Conservation (phyloP, 2,797 vertebrate species). For the Urocyon cinereoargenteus region DNA sequence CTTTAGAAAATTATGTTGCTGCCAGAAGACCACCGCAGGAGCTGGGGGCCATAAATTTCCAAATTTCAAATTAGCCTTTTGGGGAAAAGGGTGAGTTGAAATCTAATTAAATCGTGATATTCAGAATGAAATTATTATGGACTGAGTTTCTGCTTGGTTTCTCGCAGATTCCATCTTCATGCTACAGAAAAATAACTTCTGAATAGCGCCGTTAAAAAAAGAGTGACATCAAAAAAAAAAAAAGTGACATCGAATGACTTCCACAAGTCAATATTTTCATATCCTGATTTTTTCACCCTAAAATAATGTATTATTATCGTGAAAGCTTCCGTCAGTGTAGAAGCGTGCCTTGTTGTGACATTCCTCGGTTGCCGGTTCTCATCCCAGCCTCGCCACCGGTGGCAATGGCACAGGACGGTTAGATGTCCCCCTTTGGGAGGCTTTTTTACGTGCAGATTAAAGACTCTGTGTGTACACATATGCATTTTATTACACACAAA, state of each 20-base stretch:
- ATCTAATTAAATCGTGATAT: not conserved
- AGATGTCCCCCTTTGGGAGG: not conserved
- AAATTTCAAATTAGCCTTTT: not conserved
- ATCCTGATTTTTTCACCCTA: not conserved
- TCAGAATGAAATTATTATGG: not conserved
- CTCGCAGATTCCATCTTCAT: not conserved
- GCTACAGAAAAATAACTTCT: not conserved
- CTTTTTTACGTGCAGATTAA: not conserved
- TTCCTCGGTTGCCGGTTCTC: too few species aligned
- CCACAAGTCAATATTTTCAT: not conserved
- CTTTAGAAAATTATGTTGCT: not conserved
- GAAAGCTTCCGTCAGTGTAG: not conserved
- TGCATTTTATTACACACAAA: fast-evolving
- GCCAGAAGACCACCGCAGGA: not conserved
- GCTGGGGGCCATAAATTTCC: not conserved
- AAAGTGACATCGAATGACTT: not conserved
- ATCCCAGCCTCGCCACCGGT: not conserved
- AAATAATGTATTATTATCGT: not conserved
- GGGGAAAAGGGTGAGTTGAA: not conserved
- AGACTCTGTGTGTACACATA: not conserved
- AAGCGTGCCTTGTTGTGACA: not conserved
- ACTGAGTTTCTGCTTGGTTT: not conserved
- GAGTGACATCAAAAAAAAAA: not conserved
- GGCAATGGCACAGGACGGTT: fast-evolving
- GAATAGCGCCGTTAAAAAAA: not conserved